Base-by-base conservation (phyloP, 2,888 invertebrate species). In the Acanthococcus lagerstroemiae region DNA sequence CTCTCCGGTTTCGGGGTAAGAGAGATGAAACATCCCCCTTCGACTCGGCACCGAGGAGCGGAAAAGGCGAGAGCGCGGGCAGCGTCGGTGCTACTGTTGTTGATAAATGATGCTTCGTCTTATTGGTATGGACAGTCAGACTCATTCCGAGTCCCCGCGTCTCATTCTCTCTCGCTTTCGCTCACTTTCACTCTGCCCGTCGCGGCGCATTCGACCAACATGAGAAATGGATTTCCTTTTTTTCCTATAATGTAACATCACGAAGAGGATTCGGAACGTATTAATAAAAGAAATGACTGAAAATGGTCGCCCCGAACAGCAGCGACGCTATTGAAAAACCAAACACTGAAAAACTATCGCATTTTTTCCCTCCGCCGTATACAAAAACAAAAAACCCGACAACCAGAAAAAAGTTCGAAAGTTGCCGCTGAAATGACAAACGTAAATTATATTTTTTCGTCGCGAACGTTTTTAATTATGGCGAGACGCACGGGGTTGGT, bases 41-140 rank as follows among this genome's bases (percentile, higher is more conserved):
- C 24, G 52, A 52, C 48, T 21, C 24, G 52, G 9, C 7, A 52
- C 6, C 21, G 52, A 19, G n/a, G 4, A 21, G 12, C n/a, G 9
- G n/a, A 48, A 22, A 52, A 52, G 24, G 24, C 15, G 26, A 30
- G 45, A 15, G 45, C n/a, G 55, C 44, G 65, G 65, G 44, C 46
- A 27, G 48, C 26, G n/a, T 37, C 30, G 65, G 55, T 56, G 65
- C 65, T 65, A 48, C 56, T 61, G 66, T 56, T 56, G 55, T 66
- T 66, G 66, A 66, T 66, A 66, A 66, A 66, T 66, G 66, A 66
- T 66, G 44, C 55, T 56, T 55, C 66, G 66, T 66, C 66, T 66
- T 66, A 66, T 66, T 66, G 66, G 66, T 66, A 66, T 66, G 66
- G 66, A 66, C 66, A 66, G 66, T 66, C 66, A 56, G 66, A 66